Evolutionary conservation across 2,888 invertebrate genomes (phyloP).

Genomic region (Chrysotoxum bicinctum): DNA sequence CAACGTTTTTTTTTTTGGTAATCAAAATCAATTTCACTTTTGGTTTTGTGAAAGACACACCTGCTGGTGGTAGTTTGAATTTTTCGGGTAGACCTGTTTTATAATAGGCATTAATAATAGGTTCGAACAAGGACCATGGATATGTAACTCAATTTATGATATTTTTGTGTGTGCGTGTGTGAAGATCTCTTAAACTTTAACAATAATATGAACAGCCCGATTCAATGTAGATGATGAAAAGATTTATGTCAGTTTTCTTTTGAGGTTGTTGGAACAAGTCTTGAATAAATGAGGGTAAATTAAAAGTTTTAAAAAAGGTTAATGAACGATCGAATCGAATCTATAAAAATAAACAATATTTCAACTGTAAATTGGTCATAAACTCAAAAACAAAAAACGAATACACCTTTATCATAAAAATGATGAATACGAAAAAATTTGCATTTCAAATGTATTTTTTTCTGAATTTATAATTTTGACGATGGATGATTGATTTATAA

Average conservation of each 20-base stretch:
- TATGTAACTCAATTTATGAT: no score
- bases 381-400: not conserved
- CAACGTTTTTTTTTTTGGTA: not conserved
- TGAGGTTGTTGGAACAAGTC: not conserved
- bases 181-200: no score
- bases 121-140: no score
- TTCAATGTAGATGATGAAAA: not conserved
- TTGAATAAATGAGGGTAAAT: not conserved
- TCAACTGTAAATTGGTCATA: not conserved
- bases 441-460: not conserved
- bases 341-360: not conserved
- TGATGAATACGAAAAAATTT: not conserved
- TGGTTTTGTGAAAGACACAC: not conserved
- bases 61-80: no score
- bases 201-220: not conserved
- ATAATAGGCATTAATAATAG: no score
- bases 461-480: not conserved
- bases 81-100: no score
- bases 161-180: no score
- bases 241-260: not conserved
- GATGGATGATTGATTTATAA: not conserved
- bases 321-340: not conserved
- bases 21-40: not conserved
- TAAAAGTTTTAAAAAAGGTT: not conserved
- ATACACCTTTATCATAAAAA: no score